Base-by-base conservation (phyloP, 2,797 vertebrate species). In the Mormyrus proboscirostris region DNA sequence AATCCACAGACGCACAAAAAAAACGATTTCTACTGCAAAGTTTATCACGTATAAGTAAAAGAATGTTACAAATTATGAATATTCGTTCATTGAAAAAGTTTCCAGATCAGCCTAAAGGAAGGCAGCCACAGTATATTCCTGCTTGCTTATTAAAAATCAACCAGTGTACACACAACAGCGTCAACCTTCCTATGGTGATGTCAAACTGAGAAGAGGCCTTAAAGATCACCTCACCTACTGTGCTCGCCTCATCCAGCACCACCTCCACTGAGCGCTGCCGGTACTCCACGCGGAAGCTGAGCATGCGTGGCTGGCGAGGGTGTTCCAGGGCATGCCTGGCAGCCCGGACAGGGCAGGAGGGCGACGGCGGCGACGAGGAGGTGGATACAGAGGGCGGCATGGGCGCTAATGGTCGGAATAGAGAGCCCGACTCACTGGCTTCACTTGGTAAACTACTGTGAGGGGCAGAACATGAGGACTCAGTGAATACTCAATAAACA, bases 231-330 rank as follows among this genome's bases (percentile, higher is more conserved):
- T 98, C 96, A 99, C 99, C 98, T 19, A 99, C 97, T 94, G 97
- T 94, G 94, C 97, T 97, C 93, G 95, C 96, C 92, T 99, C 98
- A 94, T 99, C 98, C 91, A 99, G 94, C 90, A 99, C 97, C 92
- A 99, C 97, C 91, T 99, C 98, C 92, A 98, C 96, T 59, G 96
- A 95, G 91, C 97, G 97, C 93, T 99, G 97, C 93, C 98, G 96
- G 95, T 99, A 99, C 92, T 99, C 98, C 93, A 99, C 97, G 89
- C 94, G 97, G 95, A 99, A 99, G 95, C 98, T 97, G 88, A 99
- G 96, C 98, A 99, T 98, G 82, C 98, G 97, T 47, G 98, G 96
- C 22, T 98, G 98, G 41, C 97, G 96, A 83, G 97, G 94, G 90
- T 97, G 92, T 93, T 96, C 95, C n/a, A 96, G 93, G 76, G 97